These are phyloP conservation scores for Pelmatolapia mariae DNA, from an alignment of 2,113 vertebrate species.

Conservation along the genomic window DNA sequence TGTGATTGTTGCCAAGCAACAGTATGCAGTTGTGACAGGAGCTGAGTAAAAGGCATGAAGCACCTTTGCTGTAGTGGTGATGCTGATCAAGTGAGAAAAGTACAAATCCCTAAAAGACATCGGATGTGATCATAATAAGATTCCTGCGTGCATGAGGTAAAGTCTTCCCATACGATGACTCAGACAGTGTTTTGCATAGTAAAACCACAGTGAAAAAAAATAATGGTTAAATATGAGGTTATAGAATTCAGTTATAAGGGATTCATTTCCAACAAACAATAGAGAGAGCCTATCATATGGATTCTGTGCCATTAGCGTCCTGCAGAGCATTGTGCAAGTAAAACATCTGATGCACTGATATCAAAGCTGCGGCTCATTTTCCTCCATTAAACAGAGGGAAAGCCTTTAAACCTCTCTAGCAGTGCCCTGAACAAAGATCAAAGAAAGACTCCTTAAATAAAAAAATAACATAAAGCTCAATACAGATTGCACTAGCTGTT, in stretches of 20 bases:
- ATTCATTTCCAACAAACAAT: neutral
- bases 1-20: slow-evolving; percentile 57
- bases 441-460: neutral
- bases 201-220: neutral
- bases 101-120: neutral
- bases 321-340: neutral
- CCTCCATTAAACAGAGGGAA: neutral
- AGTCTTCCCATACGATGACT: neutral
- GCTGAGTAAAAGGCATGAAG: neutral
- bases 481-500: neutral
- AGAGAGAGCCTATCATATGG: neutral
- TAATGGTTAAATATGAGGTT: accelerated
- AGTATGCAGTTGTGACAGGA: slow-evolving; percentile 14
- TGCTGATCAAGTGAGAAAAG: neutral
- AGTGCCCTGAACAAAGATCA: slow-evolving; percentile 13
- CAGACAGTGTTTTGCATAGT: neutral
- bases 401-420: neutral
- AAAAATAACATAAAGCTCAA: neutral
- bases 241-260: neutral
- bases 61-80: neutral
- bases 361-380: slow-evolving; percentile 13
- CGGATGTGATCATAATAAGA: neutral
- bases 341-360: neutral
- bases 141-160: neutral
- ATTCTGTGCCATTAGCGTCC: neutral